Base-by-base conservation (phyloP, 2,797 vertebrate genomes). In the Coendou prehensilis region DNA sequence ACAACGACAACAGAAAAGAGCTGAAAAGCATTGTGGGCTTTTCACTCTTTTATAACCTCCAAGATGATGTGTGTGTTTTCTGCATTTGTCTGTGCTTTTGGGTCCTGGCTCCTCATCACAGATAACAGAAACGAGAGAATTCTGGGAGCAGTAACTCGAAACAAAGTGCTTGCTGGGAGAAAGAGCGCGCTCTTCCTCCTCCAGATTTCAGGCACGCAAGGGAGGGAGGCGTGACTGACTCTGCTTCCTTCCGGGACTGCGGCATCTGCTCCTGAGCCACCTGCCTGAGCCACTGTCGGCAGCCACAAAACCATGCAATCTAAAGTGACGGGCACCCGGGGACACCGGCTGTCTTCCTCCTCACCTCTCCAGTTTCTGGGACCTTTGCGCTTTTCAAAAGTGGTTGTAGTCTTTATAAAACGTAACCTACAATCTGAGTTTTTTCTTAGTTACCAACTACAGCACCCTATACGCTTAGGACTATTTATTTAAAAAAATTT, bases 151-250 rank as follows among this genome's bases (percentile, higher is more conserved):
- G 61, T 73, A 57, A 83, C 59, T 92, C 45, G 10, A 52, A 15
- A 37, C 30, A 9, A 88, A 93, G 64, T 67, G 61, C 26, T 94
- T 33, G 59, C 37, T 89, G 23, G 69, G 50, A 89, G 83, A 92
- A 92, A 73, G 69, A 71, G 86, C 0, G 13, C 0, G 54, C 3
- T 22, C 63, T 33, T 90, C 56, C 50, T 41, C 45, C 63, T 85
- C 73, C 20, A 79, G 76, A 93, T 54, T 67, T n/a, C 69, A 47
- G 79, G 41, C 37, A 56, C 61, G 10, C 1, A 47, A 56, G 37
- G 57, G 79, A 92, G 52, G 79, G 86, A 92, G 50, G 54, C 26
- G 5, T 63, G 69, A 50, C 5, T 64, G 79, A 86, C 20, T 80
- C 45, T 82, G 41, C 23, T 93, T 86, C 50, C 71, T 96, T 93